Evolutionary conservation across 2,113 vertebrate genomes (phyloP), one percentile per base, ranked within the genome.

Genomic region (Tursiops truncatus): DNA sequence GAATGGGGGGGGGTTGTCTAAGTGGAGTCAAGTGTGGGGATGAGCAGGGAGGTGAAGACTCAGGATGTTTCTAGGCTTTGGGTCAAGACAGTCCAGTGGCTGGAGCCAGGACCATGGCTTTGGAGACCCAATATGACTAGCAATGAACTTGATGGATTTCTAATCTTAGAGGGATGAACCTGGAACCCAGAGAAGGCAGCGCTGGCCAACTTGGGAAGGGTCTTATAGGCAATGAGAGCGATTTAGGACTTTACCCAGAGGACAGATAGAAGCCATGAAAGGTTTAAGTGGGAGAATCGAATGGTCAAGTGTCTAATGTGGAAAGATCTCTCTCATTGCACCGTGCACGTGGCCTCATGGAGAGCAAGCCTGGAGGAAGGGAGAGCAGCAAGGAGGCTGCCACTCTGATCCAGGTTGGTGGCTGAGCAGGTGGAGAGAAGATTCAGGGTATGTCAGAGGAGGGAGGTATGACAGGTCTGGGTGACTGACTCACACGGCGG

Each of bases 361-460:
- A 31, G 12, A 36, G 21, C 23, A 31, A 38, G 25, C 11, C 5
- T 21, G 20, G 31, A 47, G 31, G 68, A 12, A 0, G 18, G 21
- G 58, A 33, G 17, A 23, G 25, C 73, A 11, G 58, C 0, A 0
- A 73, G 33, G 60, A 8, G 23, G 31, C 23, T 20, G 44, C 81
- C 13, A 0, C 38, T 2, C 20, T 2, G 18, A 8, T 23, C 26
- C 38, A 3, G 3, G 28, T 0, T 21, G 44, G 26, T 0, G 36
- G 41, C 23, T 12, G 7, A 6, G 26, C 60, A 28, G 44, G 36
- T 26, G 6, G 12, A 71, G 14, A 76, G 21, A 23, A 8, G n/a
- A 11, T n/a, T 60, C 31, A 7, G 38, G 56, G 53, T 8, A 11
- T 2, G 67, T 60, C 25, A 5, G 11, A 21, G 18, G 68, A 10